Conservation (phyloP, 2,113 vertebrate genomes). For the Dasyurus viverrinus region DNA sequence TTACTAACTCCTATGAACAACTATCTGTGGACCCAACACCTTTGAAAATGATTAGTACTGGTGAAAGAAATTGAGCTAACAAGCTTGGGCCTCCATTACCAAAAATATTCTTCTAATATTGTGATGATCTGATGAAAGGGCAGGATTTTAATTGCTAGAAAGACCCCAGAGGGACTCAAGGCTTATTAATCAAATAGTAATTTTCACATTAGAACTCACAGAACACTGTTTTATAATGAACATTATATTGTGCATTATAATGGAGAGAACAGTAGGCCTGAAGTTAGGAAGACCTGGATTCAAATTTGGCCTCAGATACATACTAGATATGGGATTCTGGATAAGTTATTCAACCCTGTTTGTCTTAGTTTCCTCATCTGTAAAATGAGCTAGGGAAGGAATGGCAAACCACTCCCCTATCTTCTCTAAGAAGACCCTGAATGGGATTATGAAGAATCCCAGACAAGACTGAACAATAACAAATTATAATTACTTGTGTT, state of each 20-base stretch:
- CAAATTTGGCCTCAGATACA: neutral
- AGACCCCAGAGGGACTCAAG: neutral
- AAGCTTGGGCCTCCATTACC: neutral
- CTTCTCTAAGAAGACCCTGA: neutral
- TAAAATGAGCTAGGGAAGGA: neutral
- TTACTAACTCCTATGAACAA: neutral
- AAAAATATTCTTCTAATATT: neutral
- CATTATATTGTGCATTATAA: neutral
- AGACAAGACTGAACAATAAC: neutral
- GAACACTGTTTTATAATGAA: neutral
- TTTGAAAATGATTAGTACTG: neutral
- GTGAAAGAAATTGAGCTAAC: neutral
- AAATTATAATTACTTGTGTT: neutral
- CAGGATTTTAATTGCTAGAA: slow-evolving; percentile 27
- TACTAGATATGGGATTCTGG: neutral
- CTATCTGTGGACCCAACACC: neutral
- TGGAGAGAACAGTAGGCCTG: neutral
- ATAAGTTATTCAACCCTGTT: neutral
- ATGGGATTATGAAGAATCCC: neutral
- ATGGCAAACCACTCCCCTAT: neutral
- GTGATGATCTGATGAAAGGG: neutral
- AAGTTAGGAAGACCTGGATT: neutral
- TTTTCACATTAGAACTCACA: neutral
- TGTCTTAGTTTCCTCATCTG: neutral
- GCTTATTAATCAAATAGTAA: neutral